These are phyloP conservation scores for Chaunax sp. DNA, from an alignment of 2,797 vertebrate genomes.

Conservation along the genomic window DNA sequence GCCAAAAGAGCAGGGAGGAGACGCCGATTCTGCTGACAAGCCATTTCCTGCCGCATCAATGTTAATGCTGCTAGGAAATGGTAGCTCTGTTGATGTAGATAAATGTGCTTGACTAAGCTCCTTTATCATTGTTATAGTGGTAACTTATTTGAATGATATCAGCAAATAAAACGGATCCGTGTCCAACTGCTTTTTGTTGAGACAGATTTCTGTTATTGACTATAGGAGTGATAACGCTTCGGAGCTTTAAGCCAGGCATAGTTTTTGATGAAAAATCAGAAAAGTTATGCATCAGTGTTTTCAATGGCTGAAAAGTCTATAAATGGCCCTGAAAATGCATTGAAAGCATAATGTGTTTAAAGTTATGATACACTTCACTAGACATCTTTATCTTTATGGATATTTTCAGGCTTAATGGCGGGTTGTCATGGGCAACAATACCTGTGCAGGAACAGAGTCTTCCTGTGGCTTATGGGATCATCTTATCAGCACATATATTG, in stretches of 20 bases:
- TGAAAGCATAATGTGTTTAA: too few species aligned
- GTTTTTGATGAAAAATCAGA: slow-evolving; percentile 15
- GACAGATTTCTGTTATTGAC: slow-evolving; percentile 8
- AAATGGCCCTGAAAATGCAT: too few species aligned
- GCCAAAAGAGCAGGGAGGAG: slow-evolving; percentile 30
- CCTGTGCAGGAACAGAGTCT: too few species aligned
- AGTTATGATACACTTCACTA: too few species aligned
- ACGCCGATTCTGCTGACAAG: slow-evolving; percentile 51
- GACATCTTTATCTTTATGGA: too few species aligned
- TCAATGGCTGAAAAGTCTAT: background rate
- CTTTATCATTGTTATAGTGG: slow-evolving; percentile 36
- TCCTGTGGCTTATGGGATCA: too few species aligned
- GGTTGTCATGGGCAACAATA: too few species aligned
- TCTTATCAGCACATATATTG: too few species aligned
- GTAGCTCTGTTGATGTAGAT: slow-evolving; percentile 36
- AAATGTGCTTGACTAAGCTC: slow-evolving; percentile 45
- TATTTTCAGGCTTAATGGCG: too few species aligned
- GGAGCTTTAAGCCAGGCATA: background rate
- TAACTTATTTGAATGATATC: slow-evolving; percentile 38
- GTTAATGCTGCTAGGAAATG: slow-evolving; percentile 55
- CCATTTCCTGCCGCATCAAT: slow-evolving; percentile 32
- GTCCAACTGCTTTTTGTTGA: slow-evolving; percentile 23
- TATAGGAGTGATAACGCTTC: slow-evolving; percentile 14
- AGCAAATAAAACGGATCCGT: slow-evolving; percentile 22
- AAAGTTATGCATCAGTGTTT: background rate